Evolutionary conservation across 1,140 invertebrate genomes (phyloP).

Genomic region (Hestina assimilis): DNA sequence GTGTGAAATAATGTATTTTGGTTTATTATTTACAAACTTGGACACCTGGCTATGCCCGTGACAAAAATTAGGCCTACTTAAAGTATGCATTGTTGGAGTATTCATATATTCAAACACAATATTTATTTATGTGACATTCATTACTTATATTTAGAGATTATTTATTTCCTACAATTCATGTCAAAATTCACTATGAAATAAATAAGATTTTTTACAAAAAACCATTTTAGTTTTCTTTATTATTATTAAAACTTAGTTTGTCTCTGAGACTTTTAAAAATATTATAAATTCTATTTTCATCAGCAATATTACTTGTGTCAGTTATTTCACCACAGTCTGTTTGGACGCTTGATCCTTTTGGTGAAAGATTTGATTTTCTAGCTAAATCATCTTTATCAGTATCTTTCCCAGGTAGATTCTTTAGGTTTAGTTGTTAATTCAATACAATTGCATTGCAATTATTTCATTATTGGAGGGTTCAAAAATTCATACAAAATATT

Average conservation of each 20-base stretch:
- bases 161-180: too few relatives aligned
- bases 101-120: too few relatives aligned
- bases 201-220: conserved; percentile 4
- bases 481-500: too few relatives aligned
- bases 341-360: background rate
- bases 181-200: background rate
- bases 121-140: too few relatives aligned
- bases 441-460: too few relatives aligned
- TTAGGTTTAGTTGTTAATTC: background rate
- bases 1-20: too few relatives aligned
- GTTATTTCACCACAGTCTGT: conserved; percentile 1
- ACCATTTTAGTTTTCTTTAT: conserved; percentile 1
- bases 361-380: conserved; percentile 9
- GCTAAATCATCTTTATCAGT: conserved; percentile 1
- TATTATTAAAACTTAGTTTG: conserved; percentile 44
- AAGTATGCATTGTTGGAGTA: too few relatives aligned
- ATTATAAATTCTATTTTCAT: conserved; percentile 38
- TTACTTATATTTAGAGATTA: too few relatives aligned
- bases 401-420: conserved; percentile 5
- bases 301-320: conserved; percentile 2
- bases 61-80: too few relatives aligned
- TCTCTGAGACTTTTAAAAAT: conserved; percentile 58
- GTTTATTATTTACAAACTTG: too few relatives aligned
- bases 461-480: too few relatives aligned
- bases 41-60: too few relatives aligned